Base-by-base conservation (phyloP, 2,888 invertebrate species). In the Eutolmus rufibarbis region DNA sequence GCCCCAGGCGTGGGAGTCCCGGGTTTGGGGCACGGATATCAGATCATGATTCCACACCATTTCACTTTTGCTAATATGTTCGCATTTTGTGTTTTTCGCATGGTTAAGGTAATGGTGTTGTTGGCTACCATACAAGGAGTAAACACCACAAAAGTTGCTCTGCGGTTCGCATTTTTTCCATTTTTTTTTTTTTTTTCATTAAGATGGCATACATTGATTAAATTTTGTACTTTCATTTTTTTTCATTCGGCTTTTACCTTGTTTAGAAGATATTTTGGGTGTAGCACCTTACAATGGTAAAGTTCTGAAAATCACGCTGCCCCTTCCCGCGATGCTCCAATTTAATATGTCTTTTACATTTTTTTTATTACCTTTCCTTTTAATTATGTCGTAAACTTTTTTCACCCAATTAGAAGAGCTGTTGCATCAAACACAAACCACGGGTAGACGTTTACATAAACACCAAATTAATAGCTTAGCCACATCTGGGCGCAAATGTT, bases 161-260 rank as follows among this genome's bases (percentile, higher is more conserved):
- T 19, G n/a, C 23, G 57, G 9, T 23, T n/a, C 8, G 14, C 28
- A 23, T 1, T 66, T 66, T 28, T 28, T 5, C 12, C 2, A 0
- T 2, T 51, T 23, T 79, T 12, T 12, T 23, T n/a, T 12, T 4
- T 0, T 51, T 43, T 56, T 51, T 79, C 51, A 79, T 79, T 79
- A 79, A 79, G 79, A 79, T 79, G 8, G 79, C 43, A 79, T 46
- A 79, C 51, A 46, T 16, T 79, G 79, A 79, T 79, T 51, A 76
- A 37, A 37, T 79, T 66, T 66, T 28, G 8, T 12, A 3, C 23
- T 66, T 66, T 66, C 23, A 12, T 66, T 56, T 56, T 56, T 23
- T 66, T 66, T 23, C 28, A 34, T 34, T 34, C 7, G 34, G 34
- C 34, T 34, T 66, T 66, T 12, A 23, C 66, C 57, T 23, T 9